phyloP scores from a whole-genome alignment of 2,888 invertebrate species.

The Julus scandinavius region DNA sequence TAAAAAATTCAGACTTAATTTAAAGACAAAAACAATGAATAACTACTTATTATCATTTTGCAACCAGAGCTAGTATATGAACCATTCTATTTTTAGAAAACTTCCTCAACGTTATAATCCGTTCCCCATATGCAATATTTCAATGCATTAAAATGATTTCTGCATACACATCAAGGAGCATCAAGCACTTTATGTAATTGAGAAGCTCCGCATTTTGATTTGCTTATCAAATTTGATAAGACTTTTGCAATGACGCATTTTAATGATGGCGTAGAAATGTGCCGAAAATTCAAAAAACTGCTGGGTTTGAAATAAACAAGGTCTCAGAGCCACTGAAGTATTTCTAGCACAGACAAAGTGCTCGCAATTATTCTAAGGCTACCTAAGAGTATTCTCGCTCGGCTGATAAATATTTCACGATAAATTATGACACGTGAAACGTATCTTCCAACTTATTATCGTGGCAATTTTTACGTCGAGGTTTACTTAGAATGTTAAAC shows the following conservation, averaged over 20 bases:
- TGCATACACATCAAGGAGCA: not conserved
- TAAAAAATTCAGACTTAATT: not conserved
- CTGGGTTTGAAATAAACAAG: not conserved
- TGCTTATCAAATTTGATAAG: conserved; percentile 14
- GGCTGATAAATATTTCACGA: conserved; percentile 31
- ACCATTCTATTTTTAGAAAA: not conserved
- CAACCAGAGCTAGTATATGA: too few species aligned
- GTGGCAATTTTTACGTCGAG: conserved; percentile 45
- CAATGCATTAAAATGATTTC: not conserved
- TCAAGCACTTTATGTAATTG: not conserved
- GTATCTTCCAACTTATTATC: conserved; percentile 48
- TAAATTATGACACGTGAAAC: conserved; percentile 47
- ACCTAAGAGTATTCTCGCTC: not conserved
- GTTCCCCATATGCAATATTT: not conserved
- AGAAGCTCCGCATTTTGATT: not conserved
- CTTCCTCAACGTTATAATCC: not conserved
- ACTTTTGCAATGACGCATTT: not conserved
- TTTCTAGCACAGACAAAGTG: not conserved
- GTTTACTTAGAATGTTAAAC: conserved; percentile 39
- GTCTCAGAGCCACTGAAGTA: not conserved
- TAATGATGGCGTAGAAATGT: too few species aligned
- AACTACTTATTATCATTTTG: not conserved
- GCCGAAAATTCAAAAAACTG: not conserved
- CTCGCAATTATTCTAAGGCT: not conserved
- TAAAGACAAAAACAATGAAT: too few species aligned